Evolutionary conservation across 2,113 vertebrate genomes (phyloP).

Genomic region (Chloropsis cyanopogon): DNA sequence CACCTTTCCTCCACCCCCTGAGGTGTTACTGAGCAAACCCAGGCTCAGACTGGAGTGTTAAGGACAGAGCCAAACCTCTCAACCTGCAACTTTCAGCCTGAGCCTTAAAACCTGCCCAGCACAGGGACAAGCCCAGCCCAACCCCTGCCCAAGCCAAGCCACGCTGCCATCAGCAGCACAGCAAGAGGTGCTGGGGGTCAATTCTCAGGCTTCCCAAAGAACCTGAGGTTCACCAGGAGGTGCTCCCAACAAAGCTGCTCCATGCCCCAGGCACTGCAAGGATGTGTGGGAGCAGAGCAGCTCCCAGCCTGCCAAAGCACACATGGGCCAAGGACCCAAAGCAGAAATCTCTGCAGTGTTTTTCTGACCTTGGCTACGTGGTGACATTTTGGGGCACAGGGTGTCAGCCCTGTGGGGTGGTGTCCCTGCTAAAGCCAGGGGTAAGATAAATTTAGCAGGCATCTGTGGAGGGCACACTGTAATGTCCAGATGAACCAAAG

Average conservation of each 20-base stretch:
- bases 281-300: neutral
- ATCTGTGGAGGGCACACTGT: neutral
- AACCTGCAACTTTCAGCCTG: neutral
- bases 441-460: neutral
- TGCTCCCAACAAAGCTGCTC: rapidly evolving
- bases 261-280: neutral
- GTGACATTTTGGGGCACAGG: rapidly evolving
- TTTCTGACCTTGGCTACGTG: neutral
- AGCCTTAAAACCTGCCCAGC: neutral
- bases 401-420: neutral
- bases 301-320: neutral
- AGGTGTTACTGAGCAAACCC: neutral
- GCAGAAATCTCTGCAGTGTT: neutral
- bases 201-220: neutral
- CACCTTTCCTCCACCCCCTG: neutral
- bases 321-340: neutral
- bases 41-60: neutral
- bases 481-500: neutral
- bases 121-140: neutral
- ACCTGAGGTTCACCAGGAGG: neutral
- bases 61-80: neutral
- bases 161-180: neutral
- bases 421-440: neutral
- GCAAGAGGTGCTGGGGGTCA: neutral
- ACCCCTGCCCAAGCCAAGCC: neutral